Evolutionary conservation across 1,140 invertebrate genomes (phyloP).

Genomic region (Physella acuta): DNA sequence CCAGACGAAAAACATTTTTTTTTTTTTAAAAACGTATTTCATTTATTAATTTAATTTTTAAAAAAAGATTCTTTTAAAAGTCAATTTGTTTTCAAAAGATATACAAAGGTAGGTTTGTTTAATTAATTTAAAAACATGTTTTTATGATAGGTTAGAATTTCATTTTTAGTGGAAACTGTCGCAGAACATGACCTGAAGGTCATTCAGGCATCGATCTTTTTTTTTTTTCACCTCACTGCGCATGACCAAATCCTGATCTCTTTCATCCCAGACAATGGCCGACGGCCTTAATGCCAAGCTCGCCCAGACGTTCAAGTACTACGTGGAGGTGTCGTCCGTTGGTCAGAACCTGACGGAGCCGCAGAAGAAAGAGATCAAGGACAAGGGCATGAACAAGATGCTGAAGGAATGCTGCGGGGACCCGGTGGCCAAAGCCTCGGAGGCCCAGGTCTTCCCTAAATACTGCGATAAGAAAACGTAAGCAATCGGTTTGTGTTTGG

Average conservation of each 20-base stretch:
- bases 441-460: conserved; percentile 20
- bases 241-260: not conserved
- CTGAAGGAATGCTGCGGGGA: conserved; percentile 21
- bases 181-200: not conserved
- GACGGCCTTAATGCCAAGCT: conserved; percentile 11
- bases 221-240: not conserved
- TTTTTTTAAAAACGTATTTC: not conserved
- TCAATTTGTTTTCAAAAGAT: not conserved
- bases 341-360: conserved; percentile 15
- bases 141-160: not conserved
- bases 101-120: not conserved
- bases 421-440: conserved; percentile 19
- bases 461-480: conserved; percentile 26
- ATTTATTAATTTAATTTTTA: not conserved
- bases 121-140: not conserved
- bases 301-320: conserved; percentile 18
- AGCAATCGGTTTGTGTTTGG: not conserved
- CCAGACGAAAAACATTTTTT: not conserved
- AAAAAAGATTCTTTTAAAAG: no score
- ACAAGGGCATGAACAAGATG: conserved; percentile 27
- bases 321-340: conserved; percentile 16
- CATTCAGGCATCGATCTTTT: no score
- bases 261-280: not conserved
- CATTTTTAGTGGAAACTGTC: not conserved
- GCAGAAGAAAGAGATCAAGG: conserved; percentile 19